A percentile compares a stretch with the other conserved stretches of the same genome.
phyloP scores from a whole-genome alignment of 1,140 invertebrate genomes.

The Vanessa atalanta region DNA sequence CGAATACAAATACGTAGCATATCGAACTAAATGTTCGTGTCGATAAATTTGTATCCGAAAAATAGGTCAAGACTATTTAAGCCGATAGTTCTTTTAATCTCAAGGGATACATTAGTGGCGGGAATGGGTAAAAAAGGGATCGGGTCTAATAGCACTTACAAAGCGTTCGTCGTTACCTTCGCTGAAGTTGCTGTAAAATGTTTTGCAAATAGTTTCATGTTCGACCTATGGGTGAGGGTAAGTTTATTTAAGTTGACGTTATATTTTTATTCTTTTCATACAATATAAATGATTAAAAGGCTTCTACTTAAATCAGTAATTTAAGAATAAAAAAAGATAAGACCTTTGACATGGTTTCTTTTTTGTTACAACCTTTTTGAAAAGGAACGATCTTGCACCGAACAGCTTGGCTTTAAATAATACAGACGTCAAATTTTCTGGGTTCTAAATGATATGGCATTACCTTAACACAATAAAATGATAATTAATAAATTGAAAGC shows the following conservation, averaged over 20 bases:
- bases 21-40: not conserved
- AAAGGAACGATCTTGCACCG: no score
- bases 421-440: no score
- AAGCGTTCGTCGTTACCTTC: constrained; percentile 13
- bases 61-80: constrained; percentile 24
- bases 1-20: not conserved
- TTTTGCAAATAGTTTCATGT: constrained; percentile 28
- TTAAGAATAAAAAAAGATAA: no score
- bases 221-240: not conserved
- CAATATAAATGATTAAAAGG: no score
- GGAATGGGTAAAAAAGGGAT: not conserved
- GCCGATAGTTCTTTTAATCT: constrained; percentile 17
- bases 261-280: no score
- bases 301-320: no score
- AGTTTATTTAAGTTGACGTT: no score
- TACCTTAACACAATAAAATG: not conserved
- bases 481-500: not conserved
- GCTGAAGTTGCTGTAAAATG: constrained; percentile 16
- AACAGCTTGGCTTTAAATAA: no score
- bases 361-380: no score
- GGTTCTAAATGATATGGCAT: no score
- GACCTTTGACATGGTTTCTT: no score
- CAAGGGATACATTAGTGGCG: constrained; percentile 19
- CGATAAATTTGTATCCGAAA: constrained; percentile 8
- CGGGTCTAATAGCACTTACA: constrained; percentile 31